These are phyloP conservation scores for Notodonta dromedarius DNA, from an alignment of 2,888 invertebrate species.

Conservation along the genomic window DNA sequence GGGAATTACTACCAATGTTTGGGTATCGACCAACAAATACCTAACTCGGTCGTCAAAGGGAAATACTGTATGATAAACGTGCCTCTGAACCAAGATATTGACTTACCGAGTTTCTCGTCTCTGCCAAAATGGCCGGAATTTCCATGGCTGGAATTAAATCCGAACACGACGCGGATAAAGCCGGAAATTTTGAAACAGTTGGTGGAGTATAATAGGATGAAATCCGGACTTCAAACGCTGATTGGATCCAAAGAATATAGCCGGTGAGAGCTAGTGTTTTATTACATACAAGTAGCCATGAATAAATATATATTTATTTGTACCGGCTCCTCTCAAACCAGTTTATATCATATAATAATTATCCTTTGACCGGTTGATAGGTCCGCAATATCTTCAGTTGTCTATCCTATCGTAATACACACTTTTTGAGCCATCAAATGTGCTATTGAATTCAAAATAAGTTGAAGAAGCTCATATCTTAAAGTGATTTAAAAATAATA, in stretches of 20 bases:
- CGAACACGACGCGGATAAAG: slow-evolving; percentile 17
- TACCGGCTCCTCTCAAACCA: no score
- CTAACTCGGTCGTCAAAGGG: slow-evolving; percentile 52
- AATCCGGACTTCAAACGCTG: slow-evolving; percentile 8
- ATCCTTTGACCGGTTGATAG: no score
- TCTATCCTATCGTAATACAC: no score
- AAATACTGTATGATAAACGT: slow-evolving; percentile 63
- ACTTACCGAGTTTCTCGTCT: slow-evolving; percentile 32
- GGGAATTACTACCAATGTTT: slow-evolving; percentile 64
- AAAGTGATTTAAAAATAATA: no score
- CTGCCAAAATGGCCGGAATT: slow-evolving; percentile 33
- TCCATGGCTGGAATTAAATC: slow-evolving; percentile 26
- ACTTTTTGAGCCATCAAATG: no score
- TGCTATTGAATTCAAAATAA: no score
- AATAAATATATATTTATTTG: no score
- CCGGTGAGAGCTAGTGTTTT: not conserved
- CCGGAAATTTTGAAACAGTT: slow-evolving; percentile 13
- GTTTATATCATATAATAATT: no score
- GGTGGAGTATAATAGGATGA: slow-evolving; percentile 17
- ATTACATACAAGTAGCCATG: not conserved
- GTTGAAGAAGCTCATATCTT: no score
- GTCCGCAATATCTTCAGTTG: no score
- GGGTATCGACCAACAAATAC: slow-evolving; percentile 44
- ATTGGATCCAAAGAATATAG: slow-evolving; percentile 16
- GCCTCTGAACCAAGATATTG: slow-evolving; percentile 46